A percentile compares a stretch with the other conserved stretches of the same genome.
These are phyloP conservation scores for Nebria salina DNA, from an alignment of 2,888 invertebrate species.

Conservation along the genomic window DNA sequence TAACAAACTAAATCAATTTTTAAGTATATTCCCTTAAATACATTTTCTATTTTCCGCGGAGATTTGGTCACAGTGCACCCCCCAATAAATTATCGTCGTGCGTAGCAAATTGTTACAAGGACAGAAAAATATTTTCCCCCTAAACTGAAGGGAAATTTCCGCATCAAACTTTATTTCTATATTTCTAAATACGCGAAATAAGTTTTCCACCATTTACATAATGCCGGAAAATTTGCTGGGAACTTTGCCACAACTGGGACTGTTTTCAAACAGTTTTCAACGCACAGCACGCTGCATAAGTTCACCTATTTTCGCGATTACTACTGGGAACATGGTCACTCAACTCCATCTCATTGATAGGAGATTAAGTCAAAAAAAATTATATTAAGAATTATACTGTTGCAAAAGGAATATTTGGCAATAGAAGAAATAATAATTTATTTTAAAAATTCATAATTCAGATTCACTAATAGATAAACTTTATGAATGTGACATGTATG, in stretches of 20 bases:
- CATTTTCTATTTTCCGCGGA: too few relatives aligned
- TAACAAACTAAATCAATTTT: too few relatives aligned
- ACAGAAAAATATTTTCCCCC: neutral
- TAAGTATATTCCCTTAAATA: too few relatives aligned
- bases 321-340: too few relatives aligned
- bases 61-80: too few relatives aligned
- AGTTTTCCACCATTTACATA: slow-evolving; percentile 38
- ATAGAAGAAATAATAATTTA: too few relatives aligned
- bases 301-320: too few relatives aligned
- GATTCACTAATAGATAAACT: neutral
- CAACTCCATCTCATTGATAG: too few relatives aligned
- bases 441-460: neutral
- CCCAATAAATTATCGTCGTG: neutral
- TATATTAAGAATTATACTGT: too few relatives aligned
- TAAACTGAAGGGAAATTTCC: slow-evolving; percentile 5
- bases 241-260: slow-evolving; percentile 25
- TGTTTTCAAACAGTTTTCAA: neutral
- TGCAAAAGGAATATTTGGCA: too few relatives aligned
- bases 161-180: slow-evolving; percentile 37
- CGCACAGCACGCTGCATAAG: neutral
- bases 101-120: neutral
- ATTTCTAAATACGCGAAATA: slow-evolving; percentile 38
- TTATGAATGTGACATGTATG: neutral
- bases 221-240: slow-evolving; percentile 22
- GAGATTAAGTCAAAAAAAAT: too few relatives aligned